phyloP scores from a whole-genome alignment of 2,113 vertebrate genomes.

The Isichthys henryi region DNA sequence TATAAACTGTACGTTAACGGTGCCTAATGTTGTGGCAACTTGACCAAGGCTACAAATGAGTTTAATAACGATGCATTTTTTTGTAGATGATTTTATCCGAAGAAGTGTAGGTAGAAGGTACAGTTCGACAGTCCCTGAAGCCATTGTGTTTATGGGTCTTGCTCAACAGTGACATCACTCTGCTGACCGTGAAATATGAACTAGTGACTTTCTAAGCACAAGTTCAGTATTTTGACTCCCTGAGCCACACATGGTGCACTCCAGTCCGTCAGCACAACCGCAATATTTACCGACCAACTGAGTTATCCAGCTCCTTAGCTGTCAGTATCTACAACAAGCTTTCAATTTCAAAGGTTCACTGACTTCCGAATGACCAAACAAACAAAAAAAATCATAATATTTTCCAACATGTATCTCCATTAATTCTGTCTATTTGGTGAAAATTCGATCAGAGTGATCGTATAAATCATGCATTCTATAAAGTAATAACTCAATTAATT shows the following conservation, averaged over 20 bases:
- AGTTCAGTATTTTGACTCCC: background rate
- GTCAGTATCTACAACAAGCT: background rate
- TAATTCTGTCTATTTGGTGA: background rate
- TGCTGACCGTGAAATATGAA: background rate
- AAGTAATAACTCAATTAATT: slow-evolving; percentile 4
- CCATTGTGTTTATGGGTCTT: background rate
- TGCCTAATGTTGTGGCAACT: background rate
- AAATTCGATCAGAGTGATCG: background rate
- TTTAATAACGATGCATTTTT: background rate
- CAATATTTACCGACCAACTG: background rate
- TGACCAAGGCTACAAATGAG: background rate
- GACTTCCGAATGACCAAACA: background rate
- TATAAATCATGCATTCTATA: background rate
- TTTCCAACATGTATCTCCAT: background rate
- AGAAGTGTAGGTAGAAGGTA: background rate
- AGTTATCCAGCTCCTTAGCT: background rate
- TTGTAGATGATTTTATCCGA: background rate
- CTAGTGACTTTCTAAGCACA: background rate
- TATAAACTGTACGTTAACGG: background rate
- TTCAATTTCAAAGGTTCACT: background rate
- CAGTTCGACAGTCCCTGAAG: background rate
- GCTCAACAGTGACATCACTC: background rate
- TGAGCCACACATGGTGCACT: background rate
- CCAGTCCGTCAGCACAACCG: background rate
- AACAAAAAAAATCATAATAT: background rate